Percentiles rank a stretch among this genome's conserved stretches.
phyloP scores from a whole-genome alignment of 2,113 vertebrate species.

The Dolichallabes microphthalmus region DNA sequence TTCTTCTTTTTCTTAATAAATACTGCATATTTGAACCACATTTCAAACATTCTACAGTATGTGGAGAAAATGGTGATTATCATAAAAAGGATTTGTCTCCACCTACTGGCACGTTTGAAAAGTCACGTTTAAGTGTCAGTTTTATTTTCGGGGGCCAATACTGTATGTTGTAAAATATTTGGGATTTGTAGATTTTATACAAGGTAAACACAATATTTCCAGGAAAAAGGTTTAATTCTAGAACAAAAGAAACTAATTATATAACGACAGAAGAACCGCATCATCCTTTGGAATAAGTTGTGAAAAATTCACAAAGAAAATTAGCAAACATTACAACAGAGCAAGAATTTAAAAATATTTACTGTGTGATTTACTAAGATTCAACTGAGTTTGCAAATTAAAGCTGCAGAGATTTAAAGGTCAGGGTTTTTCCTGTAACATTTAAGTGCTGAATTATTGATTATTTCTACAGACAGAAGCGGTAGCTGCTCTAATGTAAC shows the following conservation, averaged over 20 bases:
- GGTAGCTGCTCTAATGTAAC: slow-evolving; percentile 31
- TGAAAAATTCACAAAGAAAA: background rate
- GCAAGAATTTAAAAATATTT: background rate
- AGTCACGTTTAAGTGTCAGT: background rate
- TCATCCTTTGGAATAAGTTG: background rate
- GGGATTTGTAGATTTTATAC: background rate
- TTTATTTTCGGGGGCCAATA: background rate
- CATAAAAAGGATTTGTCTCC: slow-evolving; percentile 27
- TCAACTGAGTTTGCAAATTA: background rate
- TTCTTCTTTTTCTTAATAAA: background rate
- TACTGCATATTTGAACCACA: background rate
- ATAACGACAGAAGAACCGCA: background rate
- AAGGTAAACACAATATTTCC: no score
- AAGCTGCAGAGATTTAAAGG: background rate
- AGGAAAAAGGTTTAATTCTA: background rate
- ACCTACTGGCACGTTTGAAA: slow-evolving; percentile 24
- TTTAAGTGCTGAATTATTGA: slow-evolving; percentile 27
- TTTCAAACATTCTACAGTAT: background rate
- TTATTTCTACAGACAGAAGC: slow-evolving; percentile 34
- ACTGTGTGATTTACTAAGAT: no score
- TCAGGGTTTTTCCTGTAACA: slow-evolving; percentile 16
- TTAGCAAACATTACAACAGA: no score
- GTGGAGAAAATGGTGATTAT: background rate
- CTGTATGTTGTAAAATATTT: background rate
- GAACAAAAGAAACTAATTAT: background rate